These are phyloP conservation scores for Argyresthia goedartella DNA, from an alignment of 2,888 invertebrate species.

Conservation along the genomic window DNA sequence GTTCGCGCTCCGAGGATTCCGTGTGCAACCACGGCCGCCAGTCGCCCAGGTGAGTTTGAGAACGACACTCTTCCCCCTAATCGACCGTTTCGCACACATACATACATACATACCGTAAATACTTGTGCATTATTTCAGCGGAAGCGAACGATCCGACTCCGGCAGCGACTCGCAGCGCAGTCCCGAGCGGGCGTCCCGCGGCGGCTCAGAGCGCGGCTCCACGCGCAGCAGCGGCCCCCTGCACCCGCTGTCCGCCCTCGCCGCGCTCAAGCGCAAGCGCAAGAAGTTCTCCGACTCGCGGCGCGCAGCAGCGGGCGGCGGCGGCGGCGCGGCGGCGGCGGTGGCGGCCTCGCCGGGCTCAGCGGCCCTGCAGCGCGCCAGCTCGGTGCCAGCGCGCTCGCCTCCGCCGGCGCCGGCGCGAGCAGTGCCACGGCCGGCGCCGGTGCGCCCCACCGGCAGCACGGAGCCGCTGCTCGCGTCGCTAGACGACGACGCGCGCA, in stretches of 20 bases:
- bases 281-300: slow-evolving; percentile 88
- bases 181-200: slow-evolving; percentile 31
- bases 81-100: neutral
- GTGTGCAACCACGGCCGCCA: slow-evolving; percentile 74
- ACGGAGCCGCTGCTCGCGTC: slow-evolving; percentile 76
- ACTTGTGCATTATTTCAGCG: slow-evolving; percentile 27
- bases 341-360: slow-evolving; percentile 33
- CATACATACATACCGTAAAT: neutral
- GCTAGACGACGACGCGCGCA: slow-evolving; percentile 59
- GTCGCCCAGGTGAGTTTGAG: slow-evolving; percentile 61
- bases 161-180: slow-evolving; percentile 80
- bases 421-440: slow-evolving; percentile 18
- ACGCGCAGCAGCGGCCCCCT: slow-evolving; percentile 28
- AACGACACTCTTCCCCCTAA: neutral
- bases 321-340: too few relatives aligned
- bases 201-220: neutral
- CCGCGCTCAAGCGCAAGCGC: slow-evolving; percentile 82
- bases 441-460: slow-evolving; percentile 42
- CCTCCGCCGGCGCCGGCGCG: slow-evolving; percentile 33
- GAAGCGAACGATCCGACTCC: slow-evolving; percentile 77
- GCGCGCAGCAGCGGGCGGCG: slow-evolving; percentile 71
- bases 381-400: slow-evolving; percentile 49
- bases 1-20: slow-evolving; percentile 85
- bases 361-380: slow-evolving; percentile 34
- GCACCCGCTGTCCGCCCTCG: slow-evolving; percentile 73